Conservation (phyloP, 2,797 vertebrate genomes). For the Propithecus perrieri region DNA sequence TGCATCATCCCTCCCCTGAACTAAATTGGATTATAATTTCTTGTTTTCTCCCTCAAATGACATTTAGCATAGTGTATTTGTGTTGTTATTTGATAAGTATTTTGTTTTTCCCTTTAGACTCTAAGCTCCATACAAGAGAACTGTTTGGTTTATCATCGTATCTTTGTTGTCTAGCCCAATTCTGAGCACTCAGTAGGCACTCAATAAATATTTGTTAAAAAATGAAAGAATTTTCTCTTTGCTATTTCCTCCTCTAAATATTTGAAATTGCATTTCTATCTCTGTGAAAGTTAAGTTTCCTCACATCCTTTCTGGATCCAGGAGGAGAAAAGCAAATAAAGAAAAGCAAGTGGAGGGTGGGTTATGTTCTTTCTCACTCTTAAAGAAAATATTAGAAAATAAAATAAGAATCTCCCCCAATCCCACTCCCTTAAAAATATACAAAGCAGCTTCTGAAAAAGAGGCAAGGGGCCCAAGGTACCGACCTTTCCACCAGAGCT, state of each 20-base stretch:
- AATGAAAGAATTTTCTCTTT: background rate
- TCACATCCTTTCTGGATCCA: background rate
- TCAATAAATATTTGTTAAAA: background rate
- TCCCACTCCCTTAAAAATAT: background rate
- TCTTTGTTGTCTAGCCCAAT: background rate
- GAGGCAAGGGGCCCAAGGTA: too few species aligned
- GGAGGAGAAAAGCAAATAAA: slow-evolving; percentile 16
- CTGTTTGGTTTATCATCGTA: background rate
- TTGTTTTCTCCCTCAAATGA: background rate
- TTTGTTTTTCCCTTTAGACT: background rate
- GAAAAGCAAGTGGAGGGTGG: background rate
- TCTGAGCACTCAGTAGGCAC: background rate
- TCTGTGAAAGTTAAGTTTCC: background rate
- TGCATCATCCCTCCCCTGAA: background rate
- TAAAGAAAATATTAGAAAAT: background rate
- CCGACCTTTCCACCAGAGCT: too few species aligned
- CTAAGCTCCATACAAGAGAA: background rate
- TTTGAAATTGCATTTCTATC: background rate
- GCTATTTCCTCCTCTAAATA: background rate
- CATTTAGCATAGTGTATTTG: background rate
- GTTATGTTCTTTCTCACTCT: background rate
- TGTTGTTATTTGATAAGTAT: background rate
- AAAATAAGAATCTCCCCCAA: background rate
- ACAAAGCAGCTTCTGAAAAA: background rate
- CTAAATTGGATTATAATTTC: background rate